Evolutionary conservation across 2,797 vertebrate genomes (phyloP).

Genomic region (Microhierax caerulescens): DNA sequence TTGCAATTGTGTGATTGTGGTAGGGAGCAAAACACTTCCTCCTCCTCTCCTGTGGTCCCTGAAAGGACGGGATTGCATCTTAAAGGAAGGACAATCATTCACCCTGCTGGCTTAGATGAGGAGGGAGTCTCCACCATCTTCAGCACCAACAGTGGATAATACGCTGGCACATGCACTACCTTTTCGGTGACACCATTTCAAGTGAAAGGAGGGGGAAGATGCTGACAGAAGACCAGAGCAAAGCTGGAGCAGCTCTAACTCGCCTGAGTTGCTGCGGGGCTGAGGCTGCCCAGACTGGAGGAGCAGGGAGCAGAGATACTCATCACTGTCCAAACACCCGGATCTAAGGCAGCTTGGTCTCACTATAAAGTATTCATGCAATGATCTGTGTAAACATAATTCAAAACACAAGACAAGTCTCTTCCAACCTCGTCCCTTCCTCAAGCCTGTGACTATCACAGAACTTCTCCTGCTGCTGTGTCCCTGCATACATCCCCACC

Average conservation of each 20-base stretch:
- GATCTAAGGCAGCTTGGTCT: not conserved
- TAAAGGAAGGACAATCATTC: not conserved
- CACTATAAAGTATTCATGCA: not conserved
- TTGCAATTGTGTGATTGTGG: not conserved
- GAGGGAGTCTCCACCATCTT: not conserved
- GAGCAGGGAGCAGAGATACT: not conserved
- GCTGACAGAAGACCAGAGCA: not conserved
- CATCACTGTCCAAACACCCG: not conserved
- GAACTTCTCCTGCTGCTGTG: not conserved
- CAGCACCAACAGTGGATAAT: not conserved
- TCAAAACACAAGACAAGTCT: not conserved
- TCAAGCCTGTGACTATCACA: not conserved
- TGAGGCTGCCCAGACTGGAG: not conserved
- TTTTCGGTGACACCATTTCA: not conserved
- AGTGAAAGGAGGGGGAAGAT: not conserved
- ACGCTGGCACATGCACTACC: rapidly evolving
- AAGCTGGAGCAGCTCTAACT: not conserved
- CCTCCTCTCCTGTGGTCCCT: not conserved
- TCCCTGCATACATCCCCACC: not conserved
- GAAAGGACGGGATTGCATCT: not conserved
- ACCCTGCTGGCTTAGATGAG: not conserved
- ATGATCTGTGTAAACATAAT: not conserved
- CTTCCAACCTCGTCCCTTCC: not conserved
- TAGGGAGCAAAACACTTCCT: not conserved
- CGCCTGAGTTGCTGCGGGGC: not conserved